Evolutionary conservation across 1,140 invertebrate species (phyloP).

Genomic region (Pogonomyrmex barbatus): DNA sequence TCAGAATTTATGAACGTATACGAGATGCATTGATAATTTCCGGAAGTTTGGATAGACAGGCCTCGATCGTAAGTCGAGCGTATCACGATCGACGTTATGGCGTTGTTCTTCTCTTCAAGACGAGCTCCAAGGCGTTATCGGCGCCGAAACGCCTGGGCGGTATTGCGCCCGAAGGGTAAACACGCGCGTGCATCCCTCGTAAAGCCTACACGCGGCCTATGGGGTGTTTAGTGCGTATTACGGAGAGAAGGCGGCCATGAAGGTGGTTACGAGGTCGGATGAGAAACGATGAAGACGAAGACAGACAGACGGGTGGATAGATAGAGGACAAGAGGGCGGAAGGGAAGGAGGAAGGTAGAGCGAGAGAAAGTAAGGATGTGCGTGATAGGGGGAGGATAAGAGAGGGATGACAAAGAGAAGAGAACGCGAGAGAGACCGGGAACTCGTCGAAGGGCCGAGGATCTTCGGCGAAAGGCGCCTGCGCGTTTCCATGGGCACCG

Average conservation of each 20-base stretch:
- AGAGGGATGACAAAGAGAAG: constrained; percentile 29
- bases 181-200: constrained; percentile 74
- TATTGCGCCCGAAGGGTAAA: constrained; percentile 69
- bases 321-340: constrained; percentile 48
- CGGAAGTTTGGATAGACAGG: background rate
- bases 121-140: constrained; percentile 46
- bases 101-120: constrained; percentile 40
- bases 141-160: constrained; percentile 54
- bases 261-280: constrained; percentile 57
- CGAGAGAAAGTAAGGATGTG: constrained; percentile 55
- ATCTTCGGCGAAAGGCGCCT: constrained; percentile 75
- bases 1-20: background rate
- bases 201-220: constrained; percentile 76
- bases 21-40: constrained; percentile 7
- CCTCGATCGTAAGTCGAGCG: constrained; percentile 35
- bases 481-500: constrained; percentile 83
- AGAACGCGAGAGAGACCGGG: constrained; percentile 31
- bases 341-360: constrained; percentile 30
- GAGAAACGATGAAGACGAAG: constrained; percentile 62
- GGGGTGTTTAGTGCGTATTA: constrained; percentile 84
- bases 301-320: constrained; percentile 48
- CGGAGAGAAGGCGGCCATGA: constrained; percentile 76
- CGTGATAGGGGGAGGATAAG: constrained; percentile 67
- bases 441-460: constrained; percentile 78
- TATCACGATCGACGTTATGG: constrained; percentile 35